Evolutionary conservation across 2,113 vertebrate species (phyloP), one percentile per base, ranked within the genome.

Genomic region (Platysteira castanea): DNA sequence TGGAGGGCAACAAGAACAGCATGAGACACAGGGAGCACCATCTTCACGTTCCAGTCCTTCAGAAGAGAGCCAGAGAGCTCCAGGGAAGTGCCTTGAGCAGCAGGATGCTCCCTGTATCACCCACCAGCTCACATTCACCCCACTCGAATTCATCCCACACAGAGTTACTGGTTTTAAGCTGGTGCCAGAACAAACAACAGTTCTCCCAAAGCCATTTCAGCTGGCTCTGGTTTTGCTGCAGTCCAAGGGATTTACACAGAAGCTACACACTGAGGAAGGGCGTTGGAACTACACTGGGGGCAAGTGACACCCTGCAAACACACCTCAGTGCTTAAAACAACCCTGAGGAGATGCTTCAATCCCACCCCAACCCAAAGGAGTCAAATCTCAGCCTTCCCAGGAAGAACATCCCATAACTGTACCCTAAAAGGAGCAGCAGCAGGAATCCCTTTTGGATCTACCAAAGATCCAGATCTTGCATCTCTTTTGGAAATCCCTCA

Each of bases 1-100:
- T 99, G 71, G 57, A 95, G 93, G 68, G 80, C 84, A 96, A 90
- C 5, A 50, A 64, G 73, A 61, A 23, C 10, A 6, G 11, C 53
- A 50, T 96, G 47, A 97, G 84, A 82, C 44, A 87, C 54, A 27
- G 30, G 20, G 22, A 95, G 64, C 63, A 64, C 31, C n/a, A 78
- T 44, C 53, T 68, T 52, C 82, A 30, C 27, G 35, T 39, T 6
- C 41, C 8, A 10, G 57, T 24, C 50, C 77, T 17, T 54, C 64
- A 54, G 65, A 12, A 49, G 41, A 41, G 35, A 95, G 67, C 24
- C 87, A 77, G 35, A 42, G 54, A 80, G 59, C 54, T 70, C 59
- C 13, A 80, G 83, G 41, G 13, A 60, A 88, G 53, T 3, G 57
- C 31, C 20, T 33, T 10, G 24, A 16, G 44, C 52, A 52, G 47